Percentiles rank a stretch among this genome's conserved stretches.
Conservation (phyloP, 1,140 invertebrate genomes). For the Formica exsecta region DNA sequence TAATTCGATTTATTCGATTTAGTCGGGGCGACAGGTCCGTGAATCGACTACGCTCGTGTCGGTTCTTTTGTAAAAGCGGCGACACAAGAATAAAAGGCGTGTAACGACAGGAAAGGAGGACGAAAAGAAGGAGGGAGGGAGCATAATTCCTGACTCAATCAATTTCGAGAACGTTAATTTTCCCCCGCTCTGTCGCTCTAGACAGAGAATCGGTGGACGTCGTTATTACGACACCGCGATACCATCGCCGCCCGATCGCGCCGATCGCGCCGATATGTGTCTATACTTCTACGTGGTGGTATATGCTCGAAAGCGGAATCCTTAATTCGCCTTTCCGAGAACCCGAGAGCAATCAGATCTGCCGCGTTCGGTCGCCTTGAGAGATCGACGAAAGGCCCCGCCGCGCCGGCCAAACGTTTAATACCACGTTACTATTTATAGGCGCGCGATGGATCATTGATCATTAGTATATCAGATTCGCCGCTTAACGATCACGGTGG, state of each 20-base stretch:
- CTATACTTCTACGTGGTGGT: neutral
- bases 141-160: conserved; percentile 42
- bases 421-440: conserved; percentile 65
- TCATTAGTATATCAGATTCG: conserved; percentile 61
- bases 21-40: conserved; percentile 28
- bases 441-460: conserved; percentile 59
- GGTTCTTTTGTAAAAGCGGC: conserved; percentile 63
- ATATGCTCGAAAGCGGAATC: conserved; percentile 68
- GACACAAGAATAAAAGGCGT: conserved; percentile 8
- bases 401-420: conserved; percentile 30
- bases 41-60: conserved; percentile 53
- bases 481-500: conserved; percentile 47
- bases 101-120: neutral
- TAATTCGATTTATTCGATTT: conserved; percentile 72
- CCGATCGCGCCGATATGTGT: conserved; percentile 15
- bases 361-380: conserved; percentile 64
- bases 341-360: conserved; percentile 67
- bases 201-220: conserved; percentile 60
- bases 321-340: conserved; percentile 74
- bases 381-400: conserved; percentile 65
- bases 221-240: conserved; percentile 75
- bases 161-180: conserved; percentile 68
- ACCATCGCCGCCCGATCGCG: conserved; percentile 54
- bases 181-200: conserved; percentile 54
- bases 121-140: neutral